Evolutionary conservation across 2,797 vertebrate species (phyloP).

Genomic region (Manis crassicaudata): DNA sequence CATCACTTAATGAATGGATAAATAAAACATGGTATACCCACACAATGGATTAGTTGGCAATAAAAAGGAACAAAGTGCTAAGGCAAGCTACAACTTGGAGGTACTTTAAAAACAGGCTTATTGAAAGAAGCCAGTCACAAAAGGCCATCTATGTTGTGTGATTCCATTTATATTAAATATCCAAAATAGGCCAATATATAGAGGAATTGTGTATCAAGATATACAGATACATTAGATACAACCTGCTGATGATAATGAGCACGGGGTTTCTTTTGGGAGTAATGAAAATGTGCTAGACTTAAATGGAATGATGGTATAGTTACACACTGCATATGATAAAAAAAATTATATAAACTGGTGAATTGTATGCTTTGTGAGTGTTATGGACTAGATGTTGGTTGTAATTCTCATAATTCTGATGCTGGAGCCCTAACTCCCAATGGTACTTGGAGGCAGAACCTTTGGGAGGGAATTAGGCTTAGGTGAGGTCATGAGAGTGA

Average conservation of each 20-base stretch:
- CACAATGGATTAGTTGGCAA: not conserved
- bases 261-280: not conserved
- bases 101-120: not conserved
- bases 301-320: not conserved
- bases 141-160: not conserved
- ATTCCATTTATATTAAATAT: not conserved
- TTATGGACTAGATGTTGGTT: not conserved
- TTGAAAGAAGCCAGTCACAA: not conserved
- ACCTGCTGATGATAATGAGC: not conserved
- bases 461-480: not conserved
- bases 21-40: not conserved
- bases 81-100: not conserved
- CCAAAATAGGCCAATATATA: not conserved
- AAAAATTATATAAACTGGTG: not conserved
- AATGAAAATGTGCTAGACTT: conserved; percentile 2
- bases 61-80: not conserved
- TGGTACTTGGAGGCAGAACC: not conserved
- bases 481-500: not conserved
- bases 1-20: not conserved
- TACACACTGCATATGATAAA: not conserved
- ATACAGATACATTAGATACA: not conserved
- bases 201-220: not conserved
- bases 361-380: not conserved
- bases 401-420: not conserved
- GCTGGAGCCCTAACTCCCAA: not conserved